A percentile compares a stretch with the other conserved stretches of the same genome.
These are phyloP conservation scores for Sapayoa aenigma DNA, from an alignment of 2,113 vertebrate species.

Conservation along the genomic window DNA sequence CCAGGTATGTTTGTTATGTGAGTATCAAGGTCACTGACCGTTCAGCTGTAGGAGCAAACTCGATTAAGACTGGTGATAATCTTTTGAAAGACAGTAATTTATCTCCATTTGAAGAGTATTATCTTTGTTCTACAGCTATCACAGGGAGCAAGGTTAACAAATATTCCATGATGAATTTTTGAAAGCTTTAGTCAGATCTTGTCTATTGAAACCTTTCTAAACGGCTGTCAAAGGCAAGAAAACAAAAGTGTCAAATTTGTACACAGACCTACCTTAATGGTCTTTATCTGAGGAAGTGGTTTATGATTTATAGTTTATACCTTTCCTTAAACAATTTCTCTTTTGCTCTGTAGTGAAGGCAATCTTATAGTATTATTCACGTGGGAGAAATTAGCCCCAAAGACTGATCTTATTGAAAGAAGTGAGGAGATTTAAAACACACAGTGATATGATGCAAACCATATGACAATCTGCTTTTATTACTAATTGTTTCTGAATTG, in stretches of 20 bases:
- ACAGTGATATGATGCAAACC: not conserved
- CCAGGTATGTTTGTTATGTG: constrained; percentile 63
- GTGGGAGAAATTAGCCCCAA: constrained; percentile 54
- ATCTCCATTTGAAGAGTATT: constrained; percentile 79
- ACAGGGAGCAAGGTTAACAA: constrained; percentile 75
- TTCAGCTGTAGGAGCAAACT: constrained; percentile 74
- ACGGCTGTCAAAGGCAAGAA: constrained; percentile 56
- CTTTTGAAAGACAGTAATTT: constrained; percentile 79
- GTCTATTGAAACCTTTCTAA: constrained; percentile 64
- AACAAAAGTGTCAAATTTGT: constrained; percentile 71
- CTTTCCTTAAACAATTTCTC: constrained; percentile 68
- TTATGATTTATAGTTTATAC: constrained; percentile 67
- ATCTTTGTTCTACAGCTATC: constrained; percentile 73
- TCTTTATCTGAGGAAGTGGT: constrained; percentile 68
- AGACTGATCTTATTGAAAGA: constrained; percentile 39
- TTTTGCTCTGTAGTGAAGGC: constrained; percentile 42
- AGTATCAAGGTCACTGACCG: constrained; percentile 75
- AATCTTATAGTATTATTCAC: constrained; percentile 54
- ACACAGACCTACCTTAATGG: constrained; percentile 64
- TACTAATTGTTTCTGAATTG: constrained; percentile 1
- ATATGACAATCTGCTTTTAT: not conserved
- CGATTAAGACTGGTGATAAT: constrained; percentile 77
- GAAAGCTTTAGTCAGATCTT: constrained; percentile 73
- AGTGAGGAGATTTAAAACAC: constrained; percentile 29
- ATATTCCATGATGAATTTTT: constrained; percentile 75